Base-by-base conservation (phyloP, 2,888 invertebrate species). In the Chironomus riparius region DNA sequence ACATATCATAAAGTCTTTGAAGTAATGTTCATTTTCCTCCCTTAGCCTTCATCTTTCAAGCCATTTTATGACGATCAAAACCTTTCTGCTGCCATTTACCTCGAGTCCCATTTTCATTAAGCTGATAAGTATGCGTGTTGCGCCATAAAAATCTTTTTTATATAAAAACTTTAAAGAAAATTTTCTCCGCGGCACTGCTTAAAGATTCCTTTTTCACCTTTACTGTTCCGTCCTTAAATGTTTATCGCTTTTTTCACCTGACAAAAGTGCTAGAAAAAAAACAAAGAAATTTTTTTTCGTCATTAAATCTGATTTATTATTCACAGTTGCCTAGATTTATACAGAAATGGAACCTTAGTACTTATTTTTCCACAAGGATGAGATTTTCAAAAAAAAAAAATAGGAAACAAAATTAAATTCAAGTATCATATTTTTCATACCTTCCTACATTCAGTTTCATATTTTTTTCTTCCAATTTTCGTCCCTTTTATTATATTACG, bases 271-370 rank as follows among this genome's bases (percentile, higher is more conserved):
- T n/a, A n/a, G n/a, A 15, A 18, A 15, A 56, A n/a, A 18, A 56
- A 56, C 18, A 56, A 56, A 15, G 6, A 62, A 22, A 22, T 21
- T 65, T 56, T 21, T 65, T 56, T 56, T 71, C 62, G 72, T 73
- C 72, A 73, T 73, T 73, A 56, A 73, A 73, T 73, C 72, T 73
- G 72, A 73, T 73, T 73, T 73, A 73, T 73, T 73, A 21, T 73
- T 62, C 56, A 62, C 72, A 56, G 56, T 56, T 56, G 56, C 56
- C 56, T 56, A 56, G 56, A 18, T 18, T 56, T 38, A 38, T 10
- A 38, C 7, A 38, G 38, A 38, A 38, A 38, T 38, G 7, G 38
- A 38, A 10, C 38, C 38, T 10, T 10, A 38, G 38, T 38, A 38
- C 38, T 38, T n/a, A n/a, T 38, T 38, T 10, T 38, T 38, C 38